Conservation (phyloP, 2,113 vertebrate genomes). For the Ifrita kowaldi region DNA sequence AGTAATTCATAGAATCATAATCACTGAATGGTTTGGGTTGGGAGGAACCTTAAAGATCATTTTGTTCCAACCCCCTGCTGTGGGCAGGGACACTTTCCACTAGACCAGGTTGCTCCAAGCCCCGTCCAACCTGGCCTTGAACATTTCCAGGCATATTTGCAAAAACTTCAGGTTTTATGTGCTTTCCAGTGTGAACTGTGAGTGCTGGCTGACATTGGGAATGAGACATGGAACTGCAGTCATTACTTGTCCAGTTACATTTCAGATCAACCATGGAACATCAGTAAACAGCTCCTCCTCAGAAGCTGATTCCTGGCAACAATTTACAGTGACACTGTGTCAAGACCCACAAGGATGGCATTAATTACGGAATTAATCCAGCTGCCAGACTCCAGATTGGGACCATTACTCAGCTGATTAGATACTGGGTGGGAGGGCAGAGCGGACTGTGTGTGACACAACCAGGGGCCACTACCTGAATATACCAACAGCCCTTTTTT, state of each 20-base stretch:
- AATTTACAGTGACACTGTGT: not conserved
- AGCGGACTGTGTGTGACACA: not conserved
- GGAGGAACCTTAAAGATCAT: not conserved
- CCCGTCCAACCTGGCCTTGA: not conserved
- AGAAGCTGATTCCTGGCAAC: not conserved
- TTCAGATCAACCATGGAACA: not conserved
- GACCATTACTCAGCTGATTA: not conserved
- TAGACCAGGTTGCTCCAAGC: not conserved
- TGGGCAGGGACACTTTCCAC: not conserved
- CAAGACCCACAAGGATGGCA: not conserved
- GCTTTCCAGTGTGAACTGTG: not conserved
- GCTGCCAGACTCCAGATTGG: not conserved
- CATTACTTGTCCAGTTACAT: not conserved
- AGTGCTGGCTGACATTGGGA: not conserved
- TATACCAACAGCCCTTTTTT: not conserved
- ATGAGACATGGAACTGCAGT: not conserved
- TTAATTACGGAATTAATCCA: not conserved
- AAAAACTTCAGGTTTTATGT: not conserved
- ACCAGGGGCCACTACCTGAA: not conserved
- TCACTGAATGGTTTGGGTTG: not conserved
- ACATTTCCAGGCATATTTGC: not conserved
- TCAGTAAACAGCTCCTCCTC: not conserved
- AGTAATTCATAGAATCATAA: not conserved
- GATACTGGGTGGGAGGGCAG: not conserved
- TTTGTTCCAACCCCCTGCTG: not conserved